These are phyloP conservation scores for Rugalucina vietnamica DNA, from an alignment of 2,888 invertebrate genomes.

Conservation along the genomic window DNA sequence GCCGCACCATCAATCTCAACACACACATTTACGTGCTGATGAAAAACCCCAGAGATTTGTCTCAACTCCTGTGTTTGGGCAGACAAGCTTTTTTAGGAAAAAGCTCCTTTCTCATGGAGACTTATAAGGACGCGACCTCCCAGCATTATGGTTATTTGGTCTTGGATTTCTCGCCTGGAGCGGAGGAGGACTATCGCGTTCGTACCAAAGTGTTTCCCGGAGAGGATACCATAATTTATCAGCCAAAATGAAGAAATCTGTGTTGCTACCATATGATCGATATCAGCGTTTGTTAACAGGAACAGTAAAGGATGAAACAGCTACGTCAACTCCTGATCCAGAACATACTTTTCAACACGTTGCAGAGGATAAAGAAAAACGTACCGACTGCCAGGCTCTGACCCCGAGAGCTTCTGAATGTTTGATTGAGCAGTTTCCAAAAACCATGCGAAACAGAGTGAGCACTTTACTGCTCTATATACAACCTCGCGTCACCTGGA, in stretches of 20 bases:
- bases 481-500: conserved; percentile 4
- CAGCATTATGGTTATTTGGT: conserved; percentile 12
- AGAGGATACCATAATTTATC: conserved; percentile 12
- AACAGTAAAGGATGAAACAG: neutral
- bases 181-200: conserved; percentile 34
- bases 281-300: neutral
- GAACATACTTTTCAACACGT: too few species aligned
- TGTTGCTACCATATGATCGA: conserved; percentile 22
- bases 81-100: conserved; percentile 49
- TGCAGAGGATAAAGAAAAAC: too few species aligned
- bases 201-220: conserved; percentile 20
- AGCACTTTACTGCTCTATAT: neutral
- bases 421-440: neutral
- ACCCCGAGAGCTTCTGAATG: too few species aligned
- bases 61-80: conserved; percentile 43
- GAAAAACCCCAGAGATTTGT: conserved; percentile 48
- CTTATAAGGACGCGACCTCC: conserved; percentile 26
- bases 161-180: conserved; percentile 17
- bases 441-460: neutral
- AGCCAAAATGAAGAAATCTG: conserved; percentile 30
- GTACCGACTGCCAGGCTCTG: too few species aligned
- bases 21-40: conserved; percentile 28
- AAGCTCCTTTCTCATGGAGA: conserved; percentile 34
- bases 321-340: too few species aligned
- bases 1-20: conserved; percentile 26